phyloP scores from a whole-genome alignment of 2,888 invertebrate genomes.

The Matsumyia berberina region DNA sequence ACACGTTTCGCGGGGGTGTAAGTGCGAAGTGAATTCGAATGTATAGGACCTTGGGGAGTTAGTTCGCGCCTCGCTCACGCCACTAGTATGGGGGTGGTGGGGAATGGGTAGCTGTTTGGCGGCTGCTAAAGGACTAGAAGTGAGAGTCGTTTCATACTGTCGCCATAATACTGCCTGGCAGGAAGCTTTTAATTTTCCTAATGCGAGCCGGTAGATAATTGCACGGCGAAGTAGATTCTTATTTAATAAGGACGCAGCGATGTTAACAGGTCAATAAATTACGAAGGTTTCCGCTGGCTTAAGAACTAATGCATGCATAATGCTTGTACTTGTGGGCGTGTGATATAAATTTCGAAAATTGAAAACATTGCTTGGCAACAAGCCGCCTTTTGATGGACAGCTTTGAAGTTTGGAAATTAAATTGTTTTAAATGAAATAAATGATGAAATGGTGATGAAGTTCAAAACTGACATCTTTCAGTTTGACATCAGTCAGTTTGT shows the following conservation, averaged over 20 bases:
- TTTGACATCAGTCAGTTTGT: too few species aligned
- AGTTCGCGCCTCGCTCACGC: constrained; percentile 32
- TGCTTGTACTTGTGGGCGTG: constrained; percentile 3
- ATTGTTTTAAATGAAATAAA: too few species aligned
- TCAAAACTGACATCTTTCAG: too few species aligned
- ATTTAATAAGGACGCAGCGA: constrained; percentile 73
- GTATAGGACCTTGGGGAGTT: constrained; percentile 50
- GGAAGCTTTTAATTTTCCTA: constrained; percentile 77
- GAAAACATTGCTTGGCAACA: neutral
- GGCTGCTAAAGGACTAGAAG: constrained; percentile 63
- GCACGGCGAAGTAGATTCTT: constrained; percentile 74
- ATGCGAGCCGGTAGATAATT: constrained; percentile 75
- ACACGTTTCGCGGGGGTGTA: constrained; percentile 42
- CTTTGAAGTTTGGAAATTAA: too few species aligned
- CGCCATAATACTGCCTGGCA: constrained; percentile 74
- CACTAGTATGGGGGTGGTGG: constrained; percentile 1
- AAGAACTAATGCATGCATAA: constrained; percentile 55
- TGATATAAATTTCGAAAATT: neutral
- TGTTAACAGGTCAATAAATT: constrained; percentile 76
- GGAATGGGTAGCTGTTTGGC: constrained; percentile 19
- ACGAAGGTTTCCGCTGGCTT: constrained; percentile 51
- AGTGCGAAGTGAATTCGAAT: constrained; percentile 23
- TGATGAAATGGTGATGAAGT: too few species aligned
- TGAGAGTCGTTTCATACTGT: constrained; percentile 74
- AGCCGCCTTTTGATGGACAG: too few species aligned